Percentiles rank a stretch among this genome's conserved stretches.
These are phyloP conservation scores for Ardeotis arabs DNA, from an alignment of 2,113 vertebrate genomes.

Conservation along the genomic window DNA sequence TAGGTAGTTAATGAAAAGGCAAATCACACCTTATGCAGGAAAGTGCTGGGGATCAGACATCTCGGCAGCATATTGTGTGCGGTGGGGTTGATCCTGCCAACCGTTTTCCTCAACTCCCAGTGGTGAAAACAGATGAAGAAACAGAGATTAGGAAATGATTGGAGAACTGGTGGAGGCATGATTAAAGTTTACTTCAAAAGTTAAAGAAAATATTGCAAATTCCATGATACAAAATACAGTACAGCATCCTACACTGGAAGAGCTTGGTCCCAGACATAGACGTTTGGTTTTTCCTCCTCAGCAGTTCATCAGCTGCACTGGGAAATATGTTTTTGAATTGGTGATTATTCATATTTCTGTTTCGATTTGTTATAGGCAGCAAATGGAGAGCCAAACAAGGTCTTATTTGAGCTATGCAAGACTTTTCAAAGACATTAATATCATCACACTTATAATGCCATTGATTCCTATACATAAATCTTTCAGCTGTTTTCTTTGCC, in stretches of 20 bases:
- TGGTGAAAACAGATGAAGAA: neutral
- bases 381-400: neutral
- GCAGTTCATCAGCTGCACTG: neutral
- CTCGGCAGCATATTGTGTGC: neutral
- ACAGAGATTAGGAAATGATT: neutral
- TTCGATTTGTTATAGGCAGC: neutral
- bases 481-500: neutral
- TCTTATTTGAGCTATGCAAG: neutral
- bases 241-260: neutral
- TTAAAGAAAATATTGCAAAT: neutral
- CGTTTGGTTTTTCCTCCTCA: neutral
- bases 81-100: neutral
- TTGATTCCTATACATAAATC: neutral
- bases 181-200: neutral
- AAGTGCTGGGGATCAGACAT: rapidly evolving
- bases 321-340: neutral
- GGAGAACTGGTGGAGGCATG: neutral
- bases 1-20: neutral
- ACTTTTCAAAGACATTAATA: neutral
- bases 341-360: neutral
- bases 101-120: neutral
- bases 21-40: neutral
- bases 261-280: rapidly evolving
- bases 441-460: neutral
- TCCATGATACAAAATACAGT: neutral